phyloP scores from a whole-genome alignment of 2,888 invertebrate genomes.

The Norana najaformis region DNA sequence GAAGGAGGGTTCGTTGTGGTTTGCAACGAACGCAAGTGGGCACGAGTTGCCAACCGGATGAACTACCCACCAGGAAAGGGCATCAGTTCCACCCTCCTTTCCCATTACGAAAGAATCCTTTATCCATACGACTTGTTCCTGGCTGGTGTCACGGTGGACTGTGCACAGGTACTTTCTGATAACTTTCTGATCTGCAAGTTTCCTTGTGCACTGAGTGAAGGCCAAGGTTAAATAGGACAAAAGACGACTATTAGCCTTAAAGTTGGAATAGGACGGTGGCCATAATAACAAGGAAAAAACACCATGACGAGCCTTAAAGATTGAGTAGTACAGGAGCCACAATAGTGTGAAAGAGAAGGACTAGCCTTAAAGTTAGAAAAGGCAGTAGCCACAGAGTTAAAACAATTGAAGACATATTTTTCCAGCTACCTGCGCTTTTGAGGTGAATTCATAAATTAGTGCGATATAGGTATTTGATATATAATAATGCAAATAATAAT shows the following conservation, averaged over 20 bases:
- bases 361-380: too few relatives aligned
- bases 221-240: background rate
- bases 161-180: background rate
- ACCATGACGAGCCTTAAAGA: too few relatives aligned
- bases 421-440: too few relatives aligned
- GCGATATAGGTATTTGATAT: too few relatives aligned
- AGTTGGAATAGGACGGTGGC: background rate
- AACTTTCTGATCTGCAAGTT: background rate
- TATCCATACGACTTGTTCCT: slow-evolving; percentile 92
- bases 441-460: too few relatives aligned
- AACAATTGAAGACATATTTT: too few relatives aligned
- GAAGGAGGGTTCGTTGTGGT: slow-evolving; percentile 84
- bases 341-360: too few relatives aligned
- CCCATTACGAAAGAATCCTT: slow-evolving; percentile 88
- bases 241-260: background rate
- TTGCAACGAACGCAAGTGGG: slow-evolving; percentile 89
- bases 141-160: slow-evolving; percentile 66
- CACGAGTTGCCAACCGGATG: slow-evolving; percentile 82
- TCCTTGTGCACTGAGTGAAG: background rate
- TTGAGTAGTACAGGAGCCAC: too few relatives aligned
- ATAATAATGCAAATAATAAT: too few relatives aligned
- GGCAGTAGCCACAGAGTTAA: background rate
- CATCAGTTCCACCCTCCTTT: slow-evolving; percentile 72
- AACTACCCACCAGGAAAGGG: slow-evolving; percentile 87
- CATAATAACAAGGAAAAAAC: too few relatives aligned